Percentiles rank a stretch among this genome's conserved stretches.
These are phyloP conservation scores for Caenorhabditis sp. DNA, from an alignment of 2,888 invertebrate genomes.

Conservation along the genomic window DNA sequence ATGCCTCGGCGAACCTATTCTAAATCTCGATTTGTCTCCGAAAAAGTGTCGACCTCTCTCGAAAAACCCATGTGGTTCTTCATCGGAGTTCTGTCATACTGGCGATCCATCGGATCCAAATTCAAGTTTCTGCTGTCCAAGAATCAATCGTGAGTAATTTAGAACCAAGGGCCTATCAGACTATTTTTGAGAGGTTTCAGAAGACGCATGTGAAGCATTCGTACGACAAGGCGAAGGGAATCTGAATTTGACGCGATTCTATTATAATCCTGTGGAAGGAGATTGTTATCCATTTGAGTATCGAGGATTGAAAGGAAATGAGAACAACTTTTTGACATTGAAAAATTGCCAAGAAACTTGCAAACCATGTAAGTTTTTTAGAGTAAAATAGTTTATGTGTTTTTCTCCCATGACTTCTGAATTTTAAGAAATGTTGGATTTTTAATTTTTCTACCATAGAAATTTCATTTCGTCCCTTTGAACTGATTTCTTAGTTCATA, in stretches of 20 bases:
- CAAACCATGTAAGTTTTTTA: slow-evolving; percentile 50
- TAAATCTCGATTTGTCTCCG: slow-evolving; percentile 22
- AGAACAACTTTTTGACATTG: slow-evolving; percentile 68
- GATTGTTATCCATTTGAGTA: slow-evolving; percentile 55
- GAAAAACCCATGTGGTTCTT: slow-evolving; percentile 25
- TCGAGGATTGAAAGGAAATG: slow-evolving; percentile 53
- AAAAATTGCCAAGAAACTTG: slow-evolving; percentile 61
- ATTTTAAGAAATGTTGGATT: too few relatives aligned
- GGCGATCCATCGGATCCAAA: slow-evolving; percentile 37
- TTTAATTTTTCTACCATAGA: too few relatives aligned
- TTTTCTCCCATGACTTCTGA: too few relatives aligned
- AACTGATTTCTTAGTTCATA: too few relatives aligned
- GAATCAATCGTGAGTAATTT: slow-evolving; percentile 46
- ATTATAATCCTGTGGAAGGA: slow-evolving; percentile 52
- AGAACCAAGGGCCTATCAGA: too few relatives aligned
- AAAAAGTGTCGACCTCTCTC: slow-evolving; percentile 41
- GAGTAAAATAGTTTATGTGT: background rate
- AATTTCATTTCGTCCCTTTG: too few relatives aligned
- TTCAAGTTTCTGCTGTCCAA: slow-evolving; percentile 52
- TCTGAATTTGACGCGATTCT: slow-evolving; percentile 53
- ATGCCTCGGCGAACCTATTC: slow-evolving; percentile 53
- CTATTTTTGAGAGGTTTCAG: slow-evolving; percentile 35
- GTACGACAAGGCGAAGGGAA: slow-evolving; percentile 52
- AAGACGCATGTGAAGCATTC: slow-evolving; percentile 53
- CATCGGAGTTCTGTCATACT: slow-evolving; percentile 51